Base-by-base conservation (phyloP, 1,140 invertebrate species). In the Brachionus sp. region DNA sequence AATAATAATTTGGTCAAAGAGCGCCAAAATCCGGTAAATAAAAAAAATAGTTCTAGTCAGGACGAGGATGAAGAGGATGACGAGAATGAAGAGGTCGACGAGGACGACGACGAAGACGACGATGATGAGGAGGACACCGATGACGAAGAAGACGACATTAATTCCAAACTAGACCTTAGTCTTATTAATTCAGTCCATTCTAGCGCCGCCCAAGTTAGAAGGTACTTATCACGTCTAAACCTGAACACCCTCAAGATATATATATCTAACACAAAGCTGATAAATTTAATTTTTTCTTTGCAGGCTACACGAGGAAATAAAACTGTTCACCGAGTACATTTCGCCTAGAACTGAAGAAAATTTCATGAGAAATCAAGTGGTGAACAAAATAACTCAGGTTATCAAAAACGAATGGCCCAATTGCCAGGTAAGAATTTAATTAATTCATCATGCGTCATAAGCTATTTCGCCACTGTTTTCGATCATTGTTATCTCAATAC, bases 141-240 rank as follows among this genome's bases (percentile, higher is more conserved):
- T 29, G 70, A 75, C 12, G 70, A 75, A 75, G 19, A 29, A 46
- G 23, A 75, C 13, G 46, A 25, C 23, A 44, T 50, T 50, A 75
- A 75, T 46, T 75, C 70, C 37, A 75, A 75, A 75, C 25, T 75
- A 25, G 70, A 75, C 44, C 44, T 75, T 12, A 75, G 42, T 75
- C 70, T 75, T 46, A 75, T 75, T 25, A 75, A 75, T 50, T 75
- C 70, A 50, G 70, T 80, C 2, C 77, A 80, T 23, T 50, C 35
- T 80, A 62, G 77, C n/a, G 77, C 77, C 19, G 46, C 77, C 16
- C 77, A 64, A 80, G 77, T 80, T 57, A 57, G 77, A 80, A 80
- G 77, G 77, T 80, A 46, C 39, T 75, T 46, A 46, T 57, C 50
- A 9, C 19, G n/a, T 29, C 50, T 57, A 9, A 19, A 19, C 9